Base-by-base conservation (phyloP, 2,888 invertebrate genomes). In the Caenorhabditis sp. region DNA sequence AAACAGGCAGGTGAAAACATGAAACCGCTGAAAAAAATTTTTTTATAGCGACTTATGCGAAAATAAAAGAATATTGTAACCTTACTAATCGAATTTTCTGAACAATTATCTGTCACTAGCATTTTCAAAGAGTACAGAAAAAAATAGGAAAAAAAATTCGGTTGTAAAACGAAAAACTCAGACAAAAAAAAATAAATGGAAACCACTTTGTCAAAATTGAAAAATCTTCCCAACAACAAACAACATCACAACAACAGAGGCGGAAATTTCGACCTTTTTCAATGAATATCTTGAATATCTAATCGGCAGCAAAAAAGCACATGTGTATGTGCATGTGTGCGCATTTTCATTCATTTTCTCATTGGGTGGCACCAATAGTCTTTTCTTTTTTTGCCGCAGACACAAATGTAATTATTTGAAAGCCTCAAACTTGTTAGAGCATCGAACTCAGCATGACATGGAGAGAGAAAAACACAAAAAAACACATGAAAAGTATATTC, bases 201-300 rank as follows among this genome's bases (percentile, higher is more conserved):
- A 43, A 43, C 43, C 43, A 43, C 43, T 43, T 43, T 43, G 43
- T 43, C 43, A 43, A 43, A 43, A 43, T 43, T 43, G 43, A 43
- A 43, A 43, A 43, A 43, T 43, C 43, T 14, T 43, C 17, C 14
- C n/a, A n/a, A n/a, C n/a, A n/a, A n/a, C n/a, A n/a, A n/a, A n/a
- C n/a, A n/a, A n/a, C n/a, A n/a, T n/a, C n/a, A n/a, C n/a, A n/a
- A n/a, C n/a, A n/a, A n/a, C n/a, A n/a, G n/a, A n/a, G n/a, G n/a
- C n/a, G n/a, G n/a, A n/a, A n/a, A n/a, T 43, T 43, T 43, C 17
- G 14, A 10, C 14, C 14, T 14, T 12, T 43, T 43, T 17, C 43
- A 43, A 43, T 43, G 3, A 2, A 17, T 43, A 10, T 43, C 43
- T 43, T 14, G 36, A 36, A 36, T 36, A 36, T 36, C 36, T 36